phyloP scores from a whole-genome alignment of 2,113 vertebrate genomes.

The Loxodonta africana region DNA sequence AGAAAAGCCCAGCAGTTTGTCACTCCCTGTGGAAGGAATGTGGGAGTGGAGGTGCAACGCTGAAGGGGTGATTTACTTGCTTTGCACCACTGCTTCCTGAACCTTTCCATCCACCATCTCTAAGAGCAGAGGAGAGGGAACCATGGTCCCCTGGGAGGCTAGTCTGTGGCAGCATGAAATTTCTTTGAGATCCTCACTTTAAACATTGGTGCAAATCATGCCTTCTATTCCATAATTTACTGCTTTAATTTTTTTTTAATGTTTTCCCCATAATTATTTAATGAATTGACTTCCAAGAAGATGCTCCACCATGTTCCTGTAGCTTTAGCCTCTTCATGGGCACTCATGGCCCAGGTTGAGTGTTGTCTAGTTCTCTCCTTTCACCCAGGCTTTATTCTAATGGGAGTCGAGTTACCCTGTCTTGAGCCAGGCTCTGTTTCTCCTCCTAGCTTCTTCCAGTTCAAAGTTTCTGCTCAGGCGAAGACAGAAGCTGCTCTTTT shows the following conservation, averaged over 20 bases:
- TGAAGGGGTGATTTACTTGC: neutral
- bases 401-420: neutral
- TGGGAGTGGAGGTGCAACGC: neutral
- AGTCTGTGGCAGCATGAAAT: neutral
- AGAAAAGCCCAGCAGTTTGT: neutral
- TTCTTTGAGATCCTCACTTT: neutral
- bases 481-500: neutral
- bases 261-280: neutral
- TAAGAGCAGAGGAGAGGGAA: neutral
- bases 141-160: neutral
- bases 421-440: neutral
- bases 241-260: neutral
- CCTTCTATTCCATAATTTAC: neutral
- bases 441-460: neutral
- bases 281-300: neutral
- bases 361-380: neutral
- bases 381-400: neutral
- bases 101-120: neutral
- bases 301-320: neutral
- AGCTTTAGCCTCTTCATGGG: neutral
- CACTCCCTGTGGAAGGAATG: neutral
- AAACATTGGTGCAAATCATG: neutral
- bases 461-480: neutral
- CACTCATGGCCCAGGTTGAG: neutral
- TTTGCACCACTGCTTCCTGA: neutral